phyloP scores from a whole-genome alignment of 92 coral and sea anemone genomes.

The Blastomussa wellsi region DNA sequence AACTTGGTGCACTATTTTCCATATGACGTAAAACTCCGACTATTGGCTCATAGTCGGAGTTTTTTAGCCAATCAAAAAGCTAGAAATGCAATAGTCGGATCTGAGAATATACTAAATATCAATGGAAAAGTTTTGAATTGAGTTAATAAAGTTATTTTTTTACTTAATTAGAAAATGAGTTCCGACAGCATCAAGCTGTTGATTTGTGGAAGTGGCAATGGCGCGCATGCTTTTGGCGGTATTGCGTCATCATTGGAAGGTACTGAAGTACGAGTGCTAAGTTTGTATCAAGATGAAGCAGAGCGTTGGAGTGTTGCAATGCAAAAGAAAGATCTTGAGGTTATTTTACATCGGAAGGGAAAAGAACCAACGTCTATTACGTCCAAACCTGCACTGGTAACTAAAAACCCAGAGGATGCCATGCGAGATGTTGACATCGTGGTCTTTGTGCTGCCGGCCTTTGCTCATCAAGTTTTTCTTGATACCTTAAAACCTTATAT shows the following conservation, averaged over 20 bases:
- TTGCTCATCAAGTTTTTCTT: slow-evolving; percentile 67
- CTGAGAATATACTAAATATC: too few species aligned
- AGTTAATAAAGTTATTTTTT: not conserved
- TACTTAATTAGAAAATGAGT: slow-evolving; percentile 18
- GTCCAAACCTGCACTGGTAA: slow-evolving; percentile 58
- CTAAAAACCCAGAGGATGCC: slow-evolving; percentile 72
- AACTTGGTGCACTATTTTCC: too few species aligned
- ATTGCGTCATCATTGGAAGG: slow-evolving; percentile 62
- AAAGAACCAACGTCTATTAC: slow-evolving; percentile 24
- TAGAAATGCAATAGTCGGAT: too few species aligned
- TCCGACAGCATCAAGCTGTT: slow-evolving; percentile 46
- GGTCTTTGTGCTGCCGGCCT: slow-evolving; percentile 70
- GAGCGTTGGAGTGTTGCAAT: slow-evolving; percentile 61
- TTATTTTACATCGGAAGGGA: slow-evolving; percentile 40
- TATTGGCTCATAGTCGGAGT: too few species aligned
- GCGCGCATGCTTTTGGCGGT: slow-evolving; percentile 71
- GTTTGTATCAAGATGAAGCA: slow-evolving; percentile 67
- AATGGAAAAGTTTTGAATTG: too few species aligned
- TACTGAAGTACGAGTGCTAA: slow-evolving; percentile 66
- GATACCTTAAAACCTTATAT: slow-evolving; percentile 50
- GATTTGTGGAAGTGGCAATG: slow-evolving; percentile 73
- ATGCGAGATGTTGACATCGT: slow-evolving; percentile 68
- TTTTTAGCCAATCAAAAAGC: too few species aligned
- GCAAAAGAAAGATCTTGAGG: slow-evolving; percentile 43
- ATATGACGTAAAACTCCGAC: too few species aligned